phyloP scores from a whole-genome alignment of 2,888 invertebrate genomes.

The Drosophila lutescens region DNA sequence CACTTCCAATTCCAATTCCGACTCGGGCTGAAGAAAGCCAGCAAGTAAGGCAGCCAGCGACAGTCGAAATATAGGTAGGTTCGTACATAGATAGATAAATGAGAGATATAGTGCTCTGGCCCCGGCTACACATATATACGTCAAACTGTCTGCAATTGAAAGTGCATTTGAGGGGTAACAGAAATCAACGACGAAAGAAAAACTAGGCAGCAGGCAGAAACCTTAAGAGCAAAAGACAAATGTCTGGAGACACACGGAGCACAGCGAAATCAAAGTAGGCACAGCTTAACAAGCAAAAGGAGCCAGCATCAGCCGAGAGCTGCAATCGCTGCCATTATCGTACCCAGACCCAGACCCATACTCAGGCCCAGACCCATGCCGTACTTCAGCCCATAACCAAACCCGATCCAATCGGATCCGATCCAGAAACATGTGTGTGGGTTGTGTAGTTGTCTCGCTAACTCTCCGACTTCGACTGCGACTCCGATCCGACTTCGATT shows the following conservation, averaged over 20 bases:
- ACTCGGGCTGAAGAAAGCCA: conserved; percentile 61
- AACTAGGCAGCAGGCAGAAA: conserved; percentile 30
- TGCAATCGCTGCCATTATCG: conserved; percentile 73
- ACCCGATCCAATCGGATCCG: conserved; percentile 41
- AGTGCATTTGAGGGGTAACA: conserved; percentile 75
- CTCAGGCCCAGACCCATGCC: conserved; percentile 6
- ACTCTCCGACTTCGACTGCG: conserved; percentile 37
- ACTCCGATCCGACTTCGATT: background rate
- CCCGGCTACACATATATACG: conserved; percentile 63
- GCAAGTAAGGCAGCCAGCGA: conserved; percentile 25
- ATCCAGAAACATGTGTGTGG: conserved; percentile 61
- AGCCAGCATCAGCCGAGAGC: conserved; percentile 53
- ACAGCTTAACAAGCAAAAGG: conserved; percentile 71
- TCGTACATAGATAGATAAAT: conserved; percentile 68
- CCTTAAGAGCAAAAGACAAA: conserved; percentile 58
- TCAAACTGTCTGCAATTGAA: conserved; percentile 77
- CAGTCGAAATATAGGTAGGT: conserved; percentile 47
- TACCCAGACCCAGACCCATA: conserved; percentile 40
- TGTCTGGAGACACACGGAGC: conserved; percentile 67
- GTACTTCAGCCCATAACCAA: conserved; percentile 24
- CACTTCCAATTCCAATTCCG: conserved; percentile 29
- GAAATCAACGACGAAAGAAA: conserved; percentile 25
- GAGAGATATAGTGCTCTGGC: conserved; percentile 74
- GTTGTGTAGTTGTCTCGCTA: conserved; percentile 56
- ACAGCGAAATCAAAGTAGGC: conserved; percentile 72